Conservation (phyloP, 2,113 vertebrate genomes). For the Nansenia antarctica region DNA sequence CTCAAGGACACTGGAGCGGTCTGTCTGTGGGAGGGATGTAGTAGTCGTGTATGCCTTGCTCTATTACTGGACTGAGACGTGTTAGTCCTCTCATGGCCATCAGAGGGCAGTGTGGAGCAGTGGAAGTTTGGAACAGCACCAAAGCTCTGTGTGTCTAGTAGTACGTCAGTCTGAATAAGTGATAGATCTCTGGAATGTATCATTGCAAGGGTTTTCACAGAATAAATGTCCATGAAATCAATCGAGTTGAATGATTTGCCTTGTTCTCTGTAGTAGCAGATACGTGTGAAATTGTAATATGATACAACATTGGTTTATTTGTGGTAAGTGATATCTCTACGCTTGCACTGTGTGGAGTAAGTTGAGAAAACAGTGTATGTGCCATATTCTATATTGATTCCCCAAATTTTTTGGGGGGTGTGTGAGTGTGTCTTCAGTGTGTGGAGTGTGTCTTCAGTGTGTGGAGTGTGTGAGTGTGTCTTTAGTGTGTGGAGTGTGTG, state of each 20-base stretch:
- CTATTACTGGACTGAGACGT: too few species aligned
- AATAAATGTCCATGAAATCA: neutral
- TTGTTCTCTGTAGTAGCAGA: neutral
- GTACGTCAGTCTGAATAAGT: neutral
- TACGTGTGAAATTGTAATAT: neutral
- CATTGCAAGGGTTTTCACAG: neutral
- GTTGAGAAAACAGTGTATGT: too few species aligned
- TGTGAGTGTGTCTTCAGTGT: neutral
- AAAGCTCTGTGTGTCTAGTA: neutral
- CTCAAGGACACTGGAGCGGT: neutral
- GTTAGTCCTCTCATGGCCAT: slow-evolving; percentile 27
- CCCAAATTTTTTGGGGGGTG: too few species aligned
- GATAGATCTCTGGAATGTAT: neutral
- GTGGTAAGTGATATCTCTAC: neutral
- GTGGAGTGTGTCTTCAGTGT: neutral
- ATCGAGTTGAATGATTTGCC: neutral
- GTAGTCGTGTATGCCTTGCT: neutral
- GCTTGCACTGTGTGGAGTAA: neutral
- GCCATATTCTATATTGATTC: too few species aligned
- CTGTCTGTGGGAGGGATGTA: neutral
- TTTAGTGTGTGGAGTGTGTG: too few species aligned
- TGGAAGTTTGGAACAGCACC: neutral
- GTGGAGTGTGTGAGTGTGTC: neutral
- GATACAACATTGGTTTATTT: neutral
- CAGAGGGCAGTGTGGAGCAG: slow-evolving; percentile 45